Conservation (phyloP, 2,113 vertebrate genomes). For the Bothrops jararaca region DNA sequence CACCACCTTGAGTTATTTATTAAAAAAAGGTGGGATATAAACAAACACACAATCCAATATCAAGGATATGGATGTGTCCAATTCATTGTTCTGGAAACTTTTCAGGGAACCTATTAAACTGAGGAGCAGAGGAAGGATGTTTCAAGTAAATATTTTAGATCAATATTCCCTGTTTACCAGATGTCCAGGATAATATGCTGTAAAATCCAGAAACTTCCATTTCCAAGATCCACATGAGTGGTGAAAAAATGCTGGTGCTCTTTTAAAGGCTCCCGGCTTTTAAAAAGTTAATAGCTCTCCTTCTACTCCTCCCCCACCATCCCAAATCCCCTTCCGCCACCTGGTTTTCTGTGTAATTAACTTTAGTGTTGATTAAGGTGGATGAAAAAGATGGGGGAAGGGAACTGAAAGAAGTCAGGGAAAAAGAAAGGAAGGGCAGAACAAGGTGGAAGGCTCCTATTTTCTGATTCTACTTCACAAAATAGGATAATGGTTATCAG, state of each 20-base stretch:
- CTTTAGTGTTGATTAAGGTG: constrained; percentile 12
- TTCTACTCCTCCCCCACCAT: not conserved
- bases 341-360: constrained; percentile 27
- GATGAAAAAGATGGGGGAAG: not conserved
- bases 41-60: not conserved
- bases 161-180: not conserved
- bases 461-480: not conserved
- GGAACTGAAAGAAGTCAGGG: not conserved
- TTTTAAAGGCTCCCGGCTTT: not conserved
- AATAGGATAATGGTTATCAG: not conserved
- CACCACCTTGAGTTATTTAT: not conserved
- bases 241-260: not conserved
- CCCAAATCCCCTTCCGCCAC: constrained; percentile 5
- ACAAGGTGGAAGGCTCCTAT: not conserved
- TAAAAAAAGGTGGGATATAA: not conserved
- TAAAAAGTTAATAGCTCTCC: not conserved
- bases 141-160: not conserved
- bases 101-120: not conserved
- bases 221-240: not conserved
- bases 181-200: not conserved
- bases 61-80: not conserved
- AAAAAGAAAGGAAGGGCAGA: not conserved
- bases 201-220: not conserved
- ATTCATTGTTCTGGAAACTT: not conserved
- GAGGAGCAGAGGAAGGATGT: not conserved